Percentiles rank a stretch among this genome's conserved stretches.
Evolutionary conservation across 2,797 vertebrate species (phyloP).

Genomic region (Danio albolineatus): DNA sequence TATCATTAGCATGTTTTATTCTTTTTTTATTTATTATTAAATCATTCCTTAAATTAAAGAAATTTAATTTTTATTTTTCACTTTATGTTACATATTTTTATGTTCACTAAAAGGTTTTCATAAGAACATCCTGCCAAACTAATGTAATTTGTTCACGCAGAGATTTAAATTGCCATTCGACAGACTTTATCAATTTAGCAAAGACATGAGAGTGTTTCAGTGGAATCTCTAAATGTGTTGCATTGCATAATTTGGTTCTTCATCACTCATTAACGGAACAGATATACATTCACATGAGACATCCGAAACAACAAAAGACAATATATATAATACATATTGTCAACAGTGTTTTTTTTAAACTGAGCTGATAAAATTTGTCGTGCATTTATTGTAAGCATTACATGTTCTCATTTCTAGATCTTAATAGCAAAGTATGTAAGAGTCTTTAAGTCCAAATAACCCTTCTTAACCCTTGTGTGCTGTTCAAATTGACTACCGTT

Average conservation of each 20-base stretch:
- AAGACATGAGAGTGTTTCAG: background rate
- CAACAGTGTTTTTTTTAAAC: too few species aligned
- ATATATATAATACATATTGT: too few species aligned
- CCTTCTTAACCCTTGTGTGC: too few species aligned
- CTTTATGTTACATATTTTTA: too few species aligned
- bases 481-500: too few species aligned
- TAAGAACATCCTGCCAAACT: background rate
- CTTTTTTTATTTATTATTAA: too few species aligned
- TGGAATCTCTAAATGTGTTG: background rate
- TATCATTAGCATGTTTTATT: too few species aligned
- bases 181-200: background rate
- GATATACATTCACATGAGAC: slow-evolving; percentile 19
- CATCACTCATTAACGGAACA: background rate
- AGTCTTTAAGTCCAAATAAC: too few species aligned
- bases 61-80: too few species aligned
- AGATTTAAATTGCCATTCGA: background rate
- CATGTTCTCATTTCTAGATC: background rate
- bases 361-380: background rate
- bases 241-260: slow-evolving; percentile 7
- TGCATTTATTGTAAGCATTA: background rate
- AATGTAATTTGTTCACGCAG: background rate
- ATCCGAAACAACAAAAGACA: background rate
- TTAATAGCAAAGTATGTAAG: background rate
- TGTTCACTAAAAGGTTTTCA: too few species aligned
- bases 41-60: too few species aligned